These are phyloP conservation scores for Teleiodes luculella DNA, from an alignment of 2,888 invertebrate genomes.

Conservation along the genomic window DNA sequence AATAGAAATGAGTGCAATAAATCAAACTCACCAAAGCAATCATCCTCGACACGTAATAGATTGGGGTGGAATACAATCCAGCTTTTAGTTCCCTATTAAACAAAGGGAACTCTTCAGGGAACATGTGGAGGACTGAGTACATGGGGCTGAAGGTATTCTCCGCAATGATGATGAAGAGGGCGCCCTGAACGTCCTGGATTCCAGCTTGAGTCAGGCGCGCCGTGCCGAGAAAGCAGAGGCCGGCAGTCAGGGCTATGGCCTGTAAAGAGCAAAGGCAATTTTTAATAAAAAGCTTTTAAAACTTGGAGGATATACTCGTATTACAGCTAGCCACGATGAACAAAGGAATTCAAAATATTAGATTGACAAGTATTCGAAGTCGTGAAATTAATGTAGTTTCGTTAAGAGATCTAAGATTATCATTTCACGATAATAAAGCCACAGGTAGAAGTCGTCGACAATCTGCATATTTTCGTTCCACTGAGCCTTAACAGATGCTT, in stretches of 20 bases:
- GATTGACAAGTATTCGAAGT: no score
- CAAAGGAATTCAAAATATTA: no score
- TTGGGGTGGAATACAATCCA: constrained; percentile 87
- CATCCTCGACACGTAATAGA: constrained; percentile 89
- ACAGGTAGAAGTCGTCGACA: no score
- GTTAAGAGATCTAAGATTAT: no score
- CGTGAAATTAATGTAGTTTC: no score
- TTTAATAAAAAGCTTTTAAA: no score
- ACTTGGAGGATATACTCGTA: no score
- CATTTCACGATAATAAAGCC: no score
- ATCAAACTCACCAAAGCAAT: constrained; percentile 82
- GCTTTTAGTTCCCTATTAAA: constrained; percentile 89
- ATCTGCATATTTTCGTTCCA: no score
- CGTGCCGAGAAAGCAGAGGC: constrained; percentile 90
- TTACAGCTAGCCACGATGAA: no score
- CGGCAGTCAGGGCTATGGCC: constrained; percentile 87
- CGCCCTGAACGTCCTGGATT: constrained; percentile 92
- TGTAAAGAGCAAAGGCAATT: no score
- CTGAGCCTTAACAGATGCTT: no score
- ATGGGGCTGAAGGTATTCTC: constrained; percentile 95
- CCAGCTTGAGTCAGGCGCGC: constrained; percentile 86
- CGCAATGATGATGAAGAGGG: constrained; percentile 90
- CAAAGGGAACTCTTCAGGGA: constrained; percentile 88
- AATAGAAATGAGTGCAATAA: neutral
- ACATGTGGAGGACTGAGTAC: constrained; percentile 92